phyloP scores from a whole-genome alignment of 2,113 vertebrate genomes.

The Carollia perspicillata region DNA sequence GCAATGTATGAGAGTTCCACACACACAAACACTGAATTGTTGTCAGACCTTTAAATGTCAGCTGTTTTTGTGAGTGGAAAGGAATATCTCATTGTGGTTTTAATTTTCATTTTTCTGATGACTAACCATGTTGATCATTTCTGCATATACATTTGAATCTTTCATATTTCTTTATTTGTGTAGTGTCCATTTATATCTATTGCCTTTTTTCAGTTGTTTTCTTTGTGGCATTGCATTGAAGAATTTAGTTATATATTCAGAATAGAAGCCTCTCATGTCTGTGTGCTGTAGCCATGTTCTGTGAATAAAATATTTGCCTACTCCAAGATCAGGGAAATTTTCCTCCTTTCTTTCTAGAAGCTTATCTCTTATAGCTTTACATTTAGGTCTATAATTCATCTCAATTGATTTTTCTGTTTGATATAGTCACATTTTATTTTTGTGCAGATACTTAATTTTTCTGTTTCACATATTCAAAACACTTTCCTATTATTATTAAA shows the following conservation, averaged over 20 bases:
- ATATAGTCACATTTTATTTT: neutral
- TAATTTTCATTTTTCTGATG: neutral
- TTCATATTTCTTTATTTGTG: neutral
- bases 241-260: neutral
- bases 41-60: neutral
- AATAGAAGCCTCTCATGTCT: neutral
- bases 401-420: neutral
- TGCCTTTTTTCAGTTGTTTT: neutral
- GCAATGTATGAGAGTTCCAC: neutral
- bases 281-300: neutral
- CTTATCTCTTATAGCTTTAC: neutral
- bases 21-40: neutral
- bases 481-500: neutral
- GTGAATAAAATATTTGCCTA: neutral
- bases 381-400: neutral
- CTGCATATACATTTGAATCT: neutral
- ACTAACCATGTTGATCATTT: neutral
- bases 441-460: neutral
- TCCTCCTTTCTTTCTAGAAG: neutral
- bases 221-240: neutral
- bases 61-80: neutral
- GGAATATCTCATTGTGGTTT: neutral
- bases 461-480: neutral
- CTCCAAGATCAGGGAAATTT: neutral
- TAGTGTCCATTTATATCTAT: neutral